Conservation (phyloP, 2,113 vertebrate species). For the Catagonus wagneri region DNA sequence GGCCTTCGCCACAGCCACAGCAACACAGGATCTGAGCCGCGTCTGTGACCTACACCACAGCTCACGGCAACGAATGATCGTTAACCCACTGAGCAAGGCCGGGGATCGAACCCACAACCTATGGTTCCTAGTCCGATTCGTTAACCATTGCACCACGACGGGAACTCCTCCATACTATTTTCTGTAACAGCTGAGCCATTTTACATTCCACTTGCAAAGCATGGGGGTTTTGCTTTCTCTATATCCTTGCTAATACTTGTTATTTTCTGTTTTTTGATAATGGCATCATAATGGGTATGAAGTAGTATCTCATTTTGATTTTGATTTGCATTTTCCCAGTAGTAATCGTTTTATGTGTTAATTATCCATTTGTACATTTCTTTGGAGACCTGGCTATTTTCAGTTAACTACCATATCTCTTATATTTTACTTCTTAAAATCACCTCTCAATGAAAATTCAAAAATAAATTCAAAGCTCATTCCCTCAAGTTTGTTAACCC, state of each 20-base stretch:
- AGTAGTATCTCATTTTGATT: background rate
- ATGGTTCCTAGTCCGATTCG: too few species aligned
- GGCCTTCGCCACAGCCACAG: too few species aligned
- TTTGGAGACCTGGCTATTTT: slow-evolving; percentile 23
- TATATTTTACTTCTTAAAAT: slow-evolving; percentile 30
- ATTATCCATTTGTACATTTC: background rate
- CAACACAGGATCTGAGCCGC: too few species aligned
- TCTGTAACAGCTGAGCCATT: background rate
- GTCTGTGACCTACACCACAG: too few species aligned
- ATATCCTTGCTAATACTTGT: background rate
- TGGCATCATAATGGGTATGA: background rate
- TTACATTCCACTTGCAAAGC: background rate
- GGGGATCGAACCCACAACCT: too few species aligned
- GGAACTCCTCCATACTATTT: background rate
- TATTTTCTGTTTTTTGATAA: background rate
- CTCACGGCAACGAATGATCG: too few species aligned
- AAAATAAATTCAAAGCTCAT: slow-evolving; percentile 8
- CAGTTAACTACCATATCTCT: background rate
- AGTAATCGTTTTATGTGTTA: background rate
- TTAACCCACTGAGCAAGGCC: too few species aligned
- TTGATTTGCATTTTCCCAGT: slow-evolving; percentile 18
- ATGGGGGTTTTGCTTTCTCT: background rate
- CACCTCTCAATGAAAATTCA: slow-evolving; percentile 36
- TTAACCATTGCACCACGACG: too few species aligned
- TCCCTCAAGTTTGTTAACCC: slow-evolving; percentile 13